These are phyloP conservation scores for Gracilinanus agilis DNA, from an alignment of 2,113 vertebrate genomes.

Conservation along the genomic window DNA sequence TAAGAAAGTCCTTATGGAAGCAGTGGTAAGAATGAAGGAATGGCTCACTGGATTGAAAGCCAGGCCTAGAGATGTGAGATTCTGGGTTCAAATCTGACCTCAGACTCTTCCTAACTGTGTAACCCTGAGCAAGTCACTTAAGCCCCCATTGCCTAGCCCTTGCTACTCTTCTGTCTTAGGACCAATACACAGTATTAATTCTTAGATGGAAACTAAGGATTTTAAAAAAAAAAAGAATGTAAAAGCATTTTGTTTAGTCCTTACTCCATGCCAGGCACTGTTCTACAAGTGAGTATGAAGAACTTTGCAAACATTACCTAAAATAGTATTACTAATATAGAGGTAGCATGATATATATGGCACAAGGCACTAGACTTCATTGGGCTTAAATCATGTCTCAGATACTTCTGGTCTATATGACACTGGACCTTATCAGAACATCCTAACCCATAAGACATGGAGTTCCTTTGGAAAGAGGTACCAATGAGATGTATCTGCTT, in stretches of 20 bases:
- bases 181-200: too few relatives aligned
- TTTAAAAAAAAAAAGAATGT: neutral
- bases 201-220: too few relatives aligned
- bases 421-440: neutral
- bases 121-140: too few relatives aligned
- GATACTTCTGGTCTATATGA: neutral
- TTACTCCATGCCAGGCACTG: neutral
- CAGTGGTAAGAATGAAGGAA: neutral
- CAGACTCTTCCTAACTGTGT: too few relatives aligned
- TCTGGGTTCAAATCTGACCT: too few relatives aligned
- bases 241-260: neutral
- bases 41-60: too few relatives aligned
- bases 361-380: neutral
- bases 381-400: neutral
- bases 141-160: too few relatives aligned
- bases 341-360: neutral
- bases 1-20: neutral
- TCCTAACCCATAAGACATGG: neutral
- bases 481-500: neutral
- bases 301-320: too few relatives aligned
- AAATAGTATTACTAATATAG: too few relatives aligned
- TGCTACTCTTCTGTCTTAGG: too few relatives aligned
- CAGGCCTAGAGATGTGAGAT: too few relatives aligned
- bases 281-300: too few relatives aligned
- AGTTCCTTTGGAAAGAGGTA: neutral